phyloP scores from a whole-genome alignment of 2,888 invertebrate genomes.

The Escarpia spicata region DNA sequence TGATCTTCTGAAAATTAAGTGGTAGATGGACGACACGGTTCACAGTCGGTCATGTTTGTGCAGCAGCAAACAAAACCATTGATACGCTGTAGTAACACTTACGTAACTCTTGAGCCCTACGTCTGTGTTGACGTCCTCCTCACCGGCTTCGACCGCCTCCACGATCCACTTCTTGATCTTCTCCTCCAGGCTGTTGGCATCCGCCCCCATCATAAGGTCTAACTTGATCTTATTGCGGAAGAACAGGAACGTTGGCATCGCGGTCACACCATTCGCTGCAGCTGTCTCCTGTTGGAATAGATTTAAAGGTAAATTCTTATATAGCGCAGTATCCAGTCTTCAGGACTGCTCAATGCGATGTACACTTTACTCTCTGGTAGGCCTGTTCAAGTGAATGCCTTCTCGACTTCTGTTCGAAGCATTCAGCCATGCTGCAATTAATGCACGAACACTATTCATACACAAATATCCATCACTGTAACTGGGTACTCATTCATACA shows the following conservation, averaged over 20 bases:
- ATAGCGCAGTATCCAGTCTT: too few relatives aligned
- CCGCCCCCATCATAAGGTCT: slow-evolving; percentile 88
- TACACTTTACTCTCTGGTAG: neutral
- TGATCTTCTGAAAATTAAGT: too few relatives aligned
- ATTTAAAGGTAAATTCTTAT: too few relatives aligned
- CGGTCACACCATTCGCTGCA: slow-evolving; percentile 85
- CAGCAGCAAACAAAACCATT: too few relatives aligned
- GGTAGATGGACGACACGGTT: too few relatives aligned
- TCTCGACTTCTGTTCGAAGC: neutral
- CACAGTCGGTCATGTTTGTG: too few relatives aligned
- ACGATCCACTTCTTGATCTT: slow-evolving; percentile 82
- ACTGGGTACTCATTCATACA: too few relatives aligned
- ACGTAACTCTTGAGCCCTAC: slow-evolving; percentile 60
- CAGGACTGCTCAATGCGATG: too few relatives aligned
- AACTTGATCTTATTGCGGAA: slow-evolving; percentile 77
- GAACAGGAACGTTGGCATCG: slow-evolving; percentile 98
- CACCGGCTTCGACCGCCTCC: slow-evolving; percentile 51
- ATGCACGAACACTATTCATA: too few relatives aligned
- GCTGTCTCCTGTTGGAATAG: slow-evolving; percentile 76
- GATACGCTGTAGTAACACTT: slow-evolving; percentile 36
- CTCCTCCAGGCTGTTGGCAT: slow-evolving; percentile 81
- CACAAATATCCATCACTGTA: too few relatives aligned
- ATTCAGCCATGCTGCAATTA: neutral
- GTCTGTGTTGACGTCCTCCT: slow-evolving; percentile 45
- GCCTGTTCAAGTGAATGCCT: too few relatives aligned